Evolutionary conservation across 2,888 invertebrate genomes (phyloP).

Genomic region (Campoplex capitator): DNA sequence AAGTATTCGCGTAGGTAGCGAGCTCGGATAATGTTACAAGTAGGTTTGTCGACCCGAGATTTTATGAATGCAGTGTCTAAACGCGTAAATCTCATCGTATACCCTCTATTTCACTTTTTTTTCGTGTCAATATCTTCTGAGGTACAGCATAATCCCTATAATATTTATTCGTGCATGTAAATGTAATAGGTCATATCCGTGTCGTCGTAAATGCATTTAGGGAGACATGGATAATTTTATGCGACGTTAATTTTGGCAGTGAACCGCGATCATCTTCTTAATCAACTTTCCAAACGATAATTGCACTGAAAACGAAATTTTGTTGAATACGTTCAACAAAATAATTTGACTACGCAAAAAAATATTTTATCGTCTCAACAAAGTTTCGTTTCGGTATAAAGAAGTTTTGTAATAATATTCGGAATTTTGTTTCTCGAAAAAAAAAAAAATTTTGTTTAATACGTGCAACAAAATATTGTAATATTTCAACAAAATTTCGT

Average conservation of each 20-base stretch:
- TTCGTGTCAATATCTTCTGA: not conserved
- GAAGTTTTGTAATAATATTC: no score
- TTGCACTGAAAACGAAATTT: not conserved
- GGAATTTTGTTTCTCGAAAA: no score
- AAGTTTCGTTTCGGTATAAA: no score
- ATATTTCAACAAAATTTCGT: no score
- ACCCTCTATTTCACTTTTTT: not conserved
- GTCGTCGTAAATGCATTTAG: not conserved
- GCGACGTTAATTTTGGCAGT: not conserved
- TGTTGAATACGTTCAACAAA: no score
- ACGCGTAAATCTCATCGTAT: not conserved
- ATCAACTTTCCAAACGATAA: not conserved
- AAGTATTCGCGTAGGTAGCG: constrained; percentile 55
- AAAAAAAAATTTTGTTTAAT: no score
- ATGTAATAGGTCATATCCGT: not conserved
- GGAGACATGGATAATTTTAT: not conserved
- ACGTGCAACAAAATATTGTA: no score
- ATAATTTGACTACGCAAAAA: no score
- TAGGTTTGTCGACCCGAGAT: constrained; percentile 33
- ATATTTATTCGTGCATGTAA: constrained; percentile 21
- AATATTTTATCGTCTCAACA: no score
- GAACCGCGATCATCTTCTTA: not conserved
- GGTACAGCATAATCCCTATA: not conserved
- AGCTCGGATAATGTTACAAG: constrained; percentile 9
- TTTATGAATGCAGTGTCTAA: constrained; percentile 30